Evolutionary conservation across 2,113 vertebrate genomes (phyloP).

Genomic region (Montifringilla adamsi): DNA sequence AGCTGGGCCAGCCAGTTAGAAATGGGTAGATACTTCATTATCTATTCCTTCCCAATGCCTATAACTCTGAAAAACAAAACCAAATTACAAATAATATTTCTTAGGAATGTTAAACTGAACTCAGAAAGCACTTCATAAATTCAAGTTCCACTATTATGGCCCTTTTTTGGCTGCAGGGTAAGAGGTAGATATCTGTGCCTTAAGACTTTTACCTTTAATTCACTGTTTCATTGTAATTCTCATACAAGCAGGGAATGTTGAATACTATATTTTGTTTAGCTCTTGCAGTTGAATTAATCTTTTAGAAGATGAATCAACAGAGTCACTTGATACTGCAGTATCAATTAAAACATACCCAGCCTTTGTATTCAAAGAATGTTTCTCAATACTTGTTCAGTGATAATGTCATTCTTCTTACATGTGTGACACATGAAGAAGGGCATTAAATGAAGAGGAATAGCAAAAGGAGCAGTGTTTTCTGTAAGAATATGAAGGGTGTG

Average conservation of each 20-base stretch:
- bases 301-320: background rate
- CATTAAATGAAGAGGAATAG: background rate
- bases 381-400: background rate
- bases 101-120: background rate
- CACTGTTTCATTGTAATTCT: background rate
- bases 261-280: background rate
- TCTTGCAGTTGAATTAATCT: background rate
- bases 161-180: background rate
- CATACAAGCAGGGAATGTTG: background rate
- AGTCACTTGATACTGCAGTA: background rate
- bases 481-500: background rate
- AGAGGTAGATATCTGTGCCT: background rate
- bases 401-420: background rate
- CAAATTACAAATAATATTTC: background rate
- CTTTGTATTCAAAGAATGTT: background rate
- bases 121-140: background rate
- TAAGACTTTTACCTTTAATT: background rate
- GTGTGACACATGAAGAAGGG: background rate
- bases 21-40: conserved; percentile 79
- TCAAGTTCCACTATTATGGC: background rate
- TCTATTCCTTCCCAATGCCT: background rate
- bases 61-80: background rate
- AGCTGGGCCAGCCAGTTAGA: conserved; percentile 79
- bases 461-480: background rate
- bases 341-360: background rate